These are phyloP conservation scores for Augochlora pura DNA, from an alignment of 1,140 invertebrate species.

Conservation along the genomic window DNA sequence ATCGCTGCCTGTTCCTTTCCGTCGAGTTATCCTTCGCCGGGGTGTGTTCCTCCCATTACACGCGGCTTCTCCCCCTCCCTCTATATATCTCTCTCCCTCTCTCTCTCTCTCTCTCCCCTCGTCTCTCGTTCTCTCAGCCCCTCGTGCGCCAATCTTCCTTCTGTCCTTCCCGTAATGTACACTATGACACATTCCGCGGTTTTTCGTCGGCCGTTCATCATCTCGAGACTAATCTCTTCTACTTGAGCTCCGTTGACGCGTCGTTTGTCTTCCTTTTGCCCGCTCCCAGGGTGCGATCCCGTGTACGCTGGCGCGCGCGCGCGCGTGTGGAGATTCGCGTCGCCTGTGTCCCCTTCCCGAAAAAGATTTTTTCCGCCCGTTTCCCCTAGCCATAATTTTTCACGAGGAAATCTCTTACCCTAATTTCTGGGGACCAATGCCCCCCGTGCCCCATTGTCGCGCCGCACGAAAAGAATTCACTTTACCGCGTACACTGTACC, in stretches of 20 bases:
- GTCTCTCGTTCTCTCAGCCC: background rate
- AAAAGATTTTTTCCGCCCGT: background rate
- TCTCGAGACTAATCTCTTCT: slow-evolving; percentile 69
- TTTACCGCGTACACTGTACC: no score
- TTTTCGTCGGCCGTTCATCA: slow-evolving; percentile 65
- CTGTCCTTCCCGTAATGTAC: slow-evolving; percentile 48
- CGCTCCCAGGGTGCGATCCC: background rate
- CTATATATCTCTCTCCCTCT: no score
- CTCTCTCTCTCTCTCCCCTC: no score
- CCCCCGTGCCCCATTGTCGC: no score
- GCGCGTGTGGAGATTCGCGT: no score
- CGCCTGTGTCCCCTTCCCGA: background rate
- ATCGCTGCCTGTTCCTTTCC: slow-evolving; percentile 57
- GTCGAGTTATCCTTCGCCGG: slow-evolving; percentile 48
- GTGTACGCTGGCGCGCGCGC: background rate
- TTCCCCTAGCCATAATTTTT: background rate
- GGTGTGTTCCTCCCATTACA: slow-evolving; percentile 3
- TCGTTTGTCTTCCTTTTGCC: slow-evolving; percentile 62
- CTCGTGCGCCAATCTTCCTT: slow-evolving; percentile 15
- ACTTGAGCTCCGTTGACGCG: slow-evolving; percentile 61
- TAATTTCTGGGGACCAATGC: background rate
- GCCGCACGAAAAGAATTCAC: background rate
- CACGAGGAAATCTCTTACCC: background rate
- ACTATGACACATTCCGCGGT: slow-evolving; percentile 57
- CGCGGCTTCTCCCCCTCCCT: background rate